These are phyloP conservation scores for Bubalus kerabau DNA, from an alignment of 2,113 vertebrate genomes.

Conservation along the genomic window DNA sequence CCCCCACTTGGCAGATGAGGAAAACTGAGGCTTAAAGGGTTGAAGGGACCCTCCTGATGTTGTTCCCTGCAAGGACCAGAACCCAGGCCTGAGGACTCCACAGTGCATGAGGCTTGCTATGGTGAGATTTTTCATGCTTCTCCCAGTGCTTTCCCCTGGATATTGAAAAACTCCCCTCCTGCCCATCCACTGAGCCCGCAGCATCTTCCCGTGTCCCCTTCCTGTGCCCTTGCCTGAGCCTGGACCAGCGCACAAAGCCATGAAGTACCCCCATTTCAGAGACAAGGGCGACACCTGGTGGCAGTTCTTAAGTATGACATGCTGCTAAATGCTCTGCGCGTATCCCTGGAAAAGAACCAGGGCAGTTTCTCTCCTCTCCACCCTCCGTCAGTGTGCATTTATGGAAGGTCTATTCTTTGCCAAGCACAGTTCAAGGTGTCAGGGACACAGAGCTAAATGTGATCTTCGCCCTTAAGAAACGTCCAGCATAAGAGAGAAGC, in stretches of 20 bases:
- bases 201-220: background rate
- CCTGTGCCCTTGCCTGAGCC: fast-evolving
- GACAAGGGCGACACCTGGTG: slow-evolving; percentile 28
- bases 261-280: background rate
- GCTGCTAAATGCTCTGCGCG: too few species aligned
- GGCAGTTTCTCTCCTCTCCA: fast-evolving
- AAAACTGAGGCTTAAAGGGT: background rate
- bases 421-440: background rate
- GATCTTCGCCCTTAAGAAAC: background rate
- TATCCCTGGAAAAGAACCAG: fast-evolving
- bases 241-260: fast-evolving
- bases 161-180: fast-evolving
- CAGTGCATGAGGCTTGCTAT: too few species aligned
- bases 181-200: background rate
- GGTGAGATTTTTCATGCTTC: background rate
- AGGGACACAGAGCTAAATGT: background rate
- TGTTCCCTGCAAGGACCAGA: background rate
- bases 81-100: too few species aligned
- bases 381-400: fast-evolving
- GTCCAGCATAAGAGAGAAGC: background rate
- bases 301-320: fast-evolving
- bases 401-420: background rate
- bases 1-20: background rate
- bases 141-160: background rate
- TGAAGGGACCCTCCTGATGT: background rate